A percentile compares a stretch with the other conserved stretches of the same genome.
These are phyloP conservation scores for Brachystomella parvula DNA, from an alignment of 1,140 invertebrate species.

Conservation along the genomic window DNA sequence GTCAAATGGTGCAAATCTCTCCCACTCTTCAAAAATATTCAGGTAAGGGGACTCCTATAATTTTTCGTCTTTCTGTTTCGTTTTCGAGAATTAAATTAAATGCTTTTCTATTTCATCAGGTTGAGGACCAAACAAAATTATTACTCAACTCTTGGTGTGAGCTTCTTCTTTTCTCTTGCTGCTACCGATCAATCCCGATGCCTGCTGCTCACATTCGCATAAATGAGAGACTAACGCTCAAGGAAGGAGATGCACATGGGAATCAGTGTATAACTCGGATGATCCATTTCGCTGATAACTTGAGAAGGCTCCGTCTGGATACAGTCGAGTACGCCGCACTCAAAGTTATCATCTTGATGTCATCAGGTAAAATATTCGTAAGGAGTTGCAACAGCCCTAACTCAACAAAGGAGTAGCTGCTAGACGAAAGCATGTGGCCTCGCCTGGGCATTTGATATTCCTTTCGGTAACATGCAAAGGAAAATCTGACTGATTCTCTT, in stretches of 20 bases:
- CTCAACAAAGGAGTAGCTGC: no score
- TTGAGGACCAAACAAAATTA: conserved; percentile 92
- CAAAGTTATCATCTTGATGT: conserved; percentile 84
- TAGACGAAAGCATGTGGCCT: no score
- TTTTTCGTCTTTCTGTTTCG: not conserved
- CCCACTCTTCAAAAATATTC: conserved; percentile 91
- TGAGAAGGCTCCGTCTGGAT: conserved; percentile 81
- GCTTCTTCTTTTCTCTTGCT: conserved; percentile 78
- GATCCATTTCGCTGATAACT: conserved; percentile 87
- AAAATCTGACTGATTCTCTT: no score
- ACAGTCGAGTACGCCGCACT: conserved; percentile 94
- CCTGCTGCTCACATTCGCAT: conserved; percentile 39
- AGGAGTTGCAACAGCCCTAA: not conserved
- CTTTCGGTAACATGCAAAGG: no score
- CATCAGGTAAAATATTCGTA: conserved; percentile 61
- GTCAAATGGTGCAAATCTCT: conserved; percentile 97
- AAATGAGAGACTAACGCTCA: conserved; percentile 34
- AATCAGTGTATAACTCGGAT: conserved; percentile 68
- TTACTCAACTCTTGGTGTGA: conserved; percentile 98
- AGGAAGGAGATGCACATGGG: conserved; percentile 37
- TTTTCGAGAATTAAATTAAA: not conserved
- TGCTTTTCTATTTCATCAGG: conserved; percentile 50
- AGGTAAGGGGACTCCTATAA: conserved; percentile 50
- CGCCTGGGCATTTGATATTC: no score
- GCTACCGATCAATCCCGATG: conserved; percentile 46